Evolutionary conservation across 2,888 invertebrate species (phyloP).

Genomic region (Sicus ferrugineus): DNA sequence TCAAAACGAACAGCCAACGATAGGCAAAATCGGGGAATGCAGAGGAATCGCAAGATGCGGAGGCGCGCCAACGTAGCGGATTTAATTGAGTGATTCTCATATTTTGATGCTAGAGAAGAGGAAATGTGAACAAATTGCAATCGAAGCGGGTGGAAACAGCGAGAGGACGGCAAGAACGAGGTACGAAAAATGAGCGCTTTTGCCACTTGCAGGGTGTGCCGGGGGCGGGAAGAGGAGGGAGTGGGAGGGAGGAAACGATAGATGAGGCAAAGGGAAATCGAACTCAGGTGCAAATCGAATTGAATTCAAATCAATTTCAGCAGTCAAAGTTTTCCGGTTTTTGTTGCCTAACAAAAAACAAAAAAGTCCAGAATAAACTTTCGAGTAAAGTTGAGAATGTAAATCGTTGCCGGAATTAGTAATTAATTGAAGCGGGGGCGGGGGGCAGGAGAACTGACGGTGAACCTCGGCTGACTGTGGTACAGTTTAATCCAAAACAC

Average conservation of each 20-base stretch:
- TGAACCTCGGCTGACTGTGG: no score
- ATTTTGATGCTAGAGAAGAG: constrained; percentile 9
- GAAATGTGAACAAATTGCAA: constrained; percentile 15
- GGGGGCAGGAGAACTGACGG: background rate
- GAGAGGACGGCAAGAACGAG: no score
- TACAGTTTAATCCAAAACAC: no score
- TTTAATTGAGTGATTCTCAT: constrained; percentile 20
- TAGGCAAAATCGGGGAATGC: background rate
- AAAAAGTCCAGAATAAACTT: background rate
- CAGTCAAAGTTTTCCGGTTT: background rate
- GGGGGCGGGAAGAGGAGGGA: background rate
- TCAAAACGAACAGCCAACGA: background rate
- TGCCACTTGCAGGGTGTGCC: no score
- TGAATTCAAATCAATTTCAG: constrained; percentile 18
- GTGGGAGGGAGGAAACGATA: background rate
- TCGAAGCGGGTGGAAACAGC: background rate
- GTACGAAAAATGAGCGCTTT: no score
- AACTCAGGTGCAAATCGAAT: constrained; percentile 29
- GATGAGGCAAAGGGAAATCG: constrained; percentile 16
- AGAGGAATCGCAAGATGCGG: background rate
- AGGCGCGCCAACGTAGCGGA: background rate
- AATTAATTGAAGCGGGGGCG: background rate
- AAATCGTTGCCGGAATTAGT: background rate
- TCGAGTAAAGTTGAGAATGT: background rate
- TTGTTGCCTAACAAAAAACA: background rate